phyloP scores from a whole-genome alignment of 2,888 invertebrate species.

The Yponomeuta cagnagella region DNA sequence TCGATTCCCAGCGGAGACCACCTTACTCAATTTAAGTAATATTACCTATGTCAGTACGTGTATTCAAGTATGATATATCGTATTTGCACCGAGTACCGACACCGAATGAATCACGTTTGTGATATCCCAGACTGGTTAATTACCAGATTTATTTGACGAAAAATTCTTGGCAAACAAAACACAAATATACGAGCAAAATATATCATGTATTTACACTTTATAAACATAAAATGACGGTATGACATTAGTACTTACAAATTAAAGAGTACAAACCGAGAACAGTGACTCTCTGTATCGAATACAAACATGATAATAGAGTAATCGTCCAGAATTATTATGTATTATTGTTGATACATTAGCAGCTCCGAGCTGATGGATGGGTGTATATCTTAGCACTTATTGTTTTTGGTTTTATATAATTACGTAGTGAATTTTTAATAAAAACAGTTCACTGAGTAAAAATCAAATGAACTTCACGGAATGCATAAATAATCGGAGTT shows the following conservation, averaged over 20 bases:
- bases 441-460: not conserved
- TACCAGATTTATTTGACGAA: too few relatives aligned
- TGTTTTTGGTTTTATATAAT: not conserved
- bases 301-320: not conserved
- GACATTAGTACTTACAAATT: conserved; percentile 34
- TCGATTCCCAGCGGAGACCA: too few relatives aligned
- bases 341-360: not conserved
- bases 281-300: not conserved
- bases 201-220: conserved; percentile 72
- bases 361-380: not conserved
- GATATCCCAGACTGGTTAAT: too few relatives aligned
- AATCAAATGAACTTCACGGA: not conserved
- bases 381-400: not conserved
- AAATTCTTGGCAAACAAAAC: not conserved
- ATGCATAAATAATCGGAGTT: not conserved
- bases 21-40: too few relatives aligned
- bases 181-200: conserved; percentile 66
- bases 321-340: not conserved
- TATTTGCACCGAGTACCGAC: too few relatives aligned
- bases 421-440: not conserved
- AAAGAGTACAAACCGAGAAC: conserved; percentile 34
- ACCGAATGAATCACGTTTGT: too few relatives aligned
- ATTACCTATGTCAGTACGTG: too few relatives aligned
- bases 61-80: too few relatives aligned
- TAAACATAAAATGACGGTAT: conserved; percentile 68